Conservation (phyloP, 2,113 vertebrate species). For the Tragelaphus strepsiceros region DNA sequence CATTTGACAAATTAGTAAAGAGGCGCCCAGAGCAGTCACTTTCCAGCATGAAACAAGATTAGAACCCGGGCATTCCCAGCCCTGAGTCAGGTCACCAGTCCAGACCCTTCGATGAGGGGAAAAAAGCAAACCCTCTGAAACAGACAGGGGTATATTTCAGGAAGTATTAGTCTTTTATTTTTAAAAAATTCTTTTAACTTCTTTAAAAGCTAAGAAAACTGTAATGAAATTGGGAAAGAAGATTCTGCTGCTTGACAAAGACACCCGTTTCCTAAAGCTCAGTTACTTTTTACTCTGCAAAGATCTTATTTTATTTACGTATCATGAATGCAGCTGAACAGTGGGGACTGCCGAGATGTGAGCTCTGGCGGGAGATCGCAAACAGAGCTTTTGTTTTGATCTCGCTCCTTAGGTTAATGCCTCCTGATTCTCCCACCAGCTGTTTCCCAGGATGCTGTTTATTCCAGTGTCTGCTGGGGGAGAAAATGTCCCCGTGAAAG, state of each 20-base stretch:
- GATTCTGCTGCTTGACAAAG: background rate
- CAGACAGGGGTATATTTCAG: background rate
- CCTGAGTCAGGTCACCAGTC: background rate
- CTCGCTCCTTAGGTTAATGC: conserved; percentile 46
- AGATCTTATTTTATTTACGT: conserved; percentile 37
- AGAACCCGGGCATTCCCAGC: background rate
- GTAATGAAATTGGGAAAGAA: background rate
- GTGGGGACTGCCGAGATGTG: background rate
- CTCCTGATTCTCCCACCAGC: background rate
- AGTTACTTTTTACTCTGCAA: background rate
- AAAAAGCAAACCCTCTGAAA: background rate
- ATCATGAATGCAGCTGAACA: background rate
- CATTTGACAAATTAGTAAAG: background rate
- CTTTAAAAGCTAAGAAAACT: conserved; percentile 20
- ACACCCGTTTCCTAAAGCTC: background rate
- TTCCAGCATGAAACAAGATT: background rate
- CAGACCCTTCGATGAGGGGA: background rate
- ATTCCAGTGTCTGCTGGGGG: background rate
- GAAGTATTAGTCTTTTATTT: background rate
- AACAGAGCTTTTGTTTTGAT: conserved; percentile 50
- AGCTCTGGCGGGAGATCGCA: background rate
- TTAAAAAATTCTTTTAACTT: background rate
- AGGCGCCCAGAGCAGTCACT: background rate
- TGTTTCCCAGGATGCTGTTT: background rate
- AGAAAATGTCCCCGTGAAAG: background rate